Conservation (phyloP, 2,113 vertebrate species). For the Crotophaga sulcirostris region DNA sequence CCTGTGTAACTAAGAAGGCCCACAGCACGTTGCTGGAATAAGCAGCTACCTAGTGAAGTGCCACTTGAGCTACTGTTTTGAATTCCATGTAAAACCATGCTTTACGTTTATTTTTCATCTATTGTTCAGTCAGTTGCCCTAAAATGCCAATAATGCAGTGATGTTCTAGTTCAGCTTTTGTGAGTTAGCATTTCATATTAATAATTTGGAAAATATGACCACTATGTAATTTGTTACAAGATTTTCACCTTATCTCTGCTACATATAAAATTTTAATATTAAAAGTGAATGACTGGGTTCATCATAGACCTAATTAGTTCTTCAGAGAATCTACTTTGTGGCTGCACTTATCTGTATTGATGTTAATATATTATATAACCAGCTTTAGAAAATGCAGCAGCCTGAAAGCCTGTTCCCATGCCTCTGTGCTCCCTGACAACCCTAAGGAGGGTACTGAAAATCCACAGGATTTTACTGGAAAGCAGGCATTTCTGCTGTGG, state of each 20-base stretch:
- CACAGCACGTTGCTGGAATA: neutral
- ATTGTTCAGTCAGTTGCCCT: neutral
- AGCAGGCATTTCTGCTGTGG: neutral
- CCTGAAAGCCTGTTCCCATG: neutral
- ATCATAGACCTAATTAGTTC: neutral
- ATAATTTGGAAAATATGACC: neutral
- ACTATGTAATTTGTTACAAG: neutral
- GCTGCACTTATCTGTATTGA: neutral
- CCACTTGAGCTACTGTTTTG: neutral
- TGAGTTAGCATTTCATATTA: neutral
- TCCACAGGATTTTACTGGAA: neutral
- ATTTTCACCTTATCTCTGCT: neutral
- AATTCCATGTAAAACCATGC: neutral
- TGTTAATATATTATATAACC: neutral
- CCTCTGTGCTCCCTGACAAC: neutral
- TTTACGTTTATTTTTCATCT: neutral
- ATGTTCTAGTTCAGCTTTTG: neutral
- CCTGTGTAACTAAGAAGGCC: neutral
- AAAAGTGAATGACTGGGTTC: neutral
- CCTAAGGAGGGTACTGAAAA: neutral
- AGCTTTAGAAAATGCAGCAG: constrained; percentile 8
- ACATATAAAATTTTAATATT: neutral
- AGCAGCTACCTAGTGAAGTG: neutral
- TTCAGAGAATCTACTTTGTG: neutral
- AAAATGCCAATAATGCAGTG: neutral